Conservation (phyloP, 1,140 invertebrate genomes). For the Bombus vancouverensis region DNA sequence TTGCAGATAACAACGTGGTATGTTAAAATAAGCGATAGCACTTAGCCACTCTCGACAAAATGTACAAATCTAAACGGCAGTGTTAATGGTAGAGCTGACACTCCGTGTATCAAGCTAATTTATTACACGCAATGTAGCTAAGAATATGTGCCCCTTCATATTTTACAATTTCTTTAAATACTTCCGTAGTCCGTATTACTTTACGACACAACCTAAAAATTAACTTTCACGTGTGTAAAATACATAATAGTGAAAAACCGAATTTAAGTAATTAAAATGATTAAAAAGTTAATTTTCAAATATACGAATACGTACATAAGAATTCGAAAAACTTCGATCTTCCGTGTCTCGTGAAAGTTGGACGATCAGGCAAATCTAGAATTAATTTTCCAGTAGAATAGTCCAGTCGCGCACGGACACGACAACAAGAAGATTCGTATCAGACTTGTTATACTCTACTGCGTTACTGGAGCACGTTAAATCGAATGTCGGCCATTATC, state of each 20-base stretch:
- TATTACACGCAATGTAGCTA: not conserved
- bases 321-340: not conserved
- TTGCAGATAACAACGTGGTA: not conserved
- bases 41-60: not conserved
- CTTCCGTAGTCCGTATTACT: not conserved
- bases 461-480: slow-evolving; percentile 8
- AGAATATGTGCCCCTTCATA: too few relatives aligned
- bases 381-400: slow-evolving; percentile 40
- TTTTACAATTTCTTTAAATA: not conserved
- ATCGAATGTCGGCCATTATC: slow-evolving; percentile 3
- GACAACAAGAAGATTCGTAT: not conserved
- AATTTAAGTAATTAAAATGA: not conserved
- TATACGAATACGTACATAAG: not conserved
- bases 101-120: not conserved
- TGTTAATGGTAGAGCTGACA: not conserved
- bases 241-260: not conserved
- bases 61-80: not conserved
- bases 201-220: not conserved
- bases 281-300: not conserved
- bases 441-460: slow-evolving; percentile 5
- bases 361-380: not conserved
- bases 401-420: not conserved
- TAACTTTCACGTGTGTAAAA: not conserved
- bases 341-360: not conserved
- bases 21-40: not conserved